Conservation (phyloP, 2,113 vertebrate genomes). For the Pomatostomus ruficeps region DNA sequence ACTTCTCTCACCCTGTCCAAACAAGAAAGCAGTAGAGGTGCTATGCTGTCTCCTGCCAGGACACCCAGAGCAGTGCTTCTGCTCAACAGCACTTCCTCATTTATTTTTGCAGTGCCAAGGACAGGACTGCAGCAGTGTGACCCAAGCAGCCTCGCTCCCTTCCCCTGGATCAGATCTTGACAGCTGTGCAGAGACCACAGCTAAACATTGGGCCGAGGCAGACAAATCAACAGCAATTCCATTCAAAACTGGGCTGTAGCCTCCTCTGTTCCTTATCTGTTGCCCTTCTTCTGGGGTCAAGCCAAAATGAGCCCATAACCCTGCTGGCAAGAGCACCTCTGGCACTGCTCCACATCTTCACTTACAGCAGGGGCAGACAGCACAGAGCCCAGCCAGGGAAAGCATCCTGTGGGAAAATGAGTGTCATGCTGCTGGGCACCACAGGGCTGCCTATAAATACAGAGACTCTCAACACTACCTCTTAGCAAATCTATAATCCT, state of each 20-base stretch:
- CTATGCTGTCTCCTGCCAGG: neutral
- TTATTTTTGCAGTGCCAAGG: neutral
- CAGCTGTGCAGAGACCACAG: neutral
- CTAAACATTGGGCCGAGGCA: neutral
- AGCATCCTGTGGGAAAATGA: neutral
- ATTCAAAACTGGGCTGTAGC: neutral
- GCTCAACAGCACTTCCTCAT: neutral
- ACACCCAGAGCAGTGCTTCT: neutral
- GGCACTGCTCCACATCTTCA: neutral
- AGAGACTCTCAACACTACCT: neutral
- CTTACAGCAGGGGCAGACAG: accelerated
- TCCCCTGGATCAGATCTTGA: neutral
- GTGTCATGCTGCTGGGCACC: neutral
- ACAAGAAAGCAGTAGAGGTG: neutral
- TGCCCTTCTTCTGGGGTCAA: neutral
- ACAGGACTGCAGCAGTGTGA: neutral
- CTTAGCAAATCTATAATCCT: neutral
- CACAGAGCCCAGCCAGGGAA: neutral
- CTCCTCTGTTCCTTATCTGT: neutral
- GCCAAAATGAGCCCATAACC: neutral
- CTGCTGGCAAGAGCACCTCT: neutral
- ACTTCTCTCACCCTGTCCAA: neutral
- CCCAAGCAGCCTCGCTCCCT: neutral
- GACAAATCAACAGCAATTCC: neutral
- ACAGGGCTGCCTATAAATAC: neutral